These are phyloP conservation scores for Hyposoter dolosus DNA, from an alignment of 2,888 invertebrate genomes.

Conservation along the genomic window DNA sequence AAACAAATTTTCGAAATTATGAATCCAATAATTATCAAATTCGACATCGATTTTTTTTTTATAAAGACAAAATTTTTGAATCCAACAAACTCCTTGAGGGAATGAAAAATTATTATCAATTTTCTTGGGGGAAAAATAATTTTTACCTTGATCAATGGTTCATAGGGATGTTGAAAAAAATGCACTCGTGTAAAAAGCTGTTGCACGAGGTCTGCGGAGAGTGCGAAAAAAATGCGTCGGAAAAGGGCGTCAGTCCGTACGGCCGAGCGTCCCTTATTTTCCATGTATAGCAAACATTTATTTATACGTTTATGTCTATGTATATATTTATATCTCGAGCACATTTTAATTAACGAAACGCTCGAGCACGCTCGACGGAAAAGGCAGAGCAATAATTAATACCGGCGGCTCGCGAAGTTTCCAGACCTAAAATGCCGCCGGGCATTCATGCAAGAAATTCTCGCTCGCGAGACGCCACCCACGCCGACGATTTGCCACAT, in stretches of 20 bases:
- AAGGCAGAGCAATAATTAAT: conserved; percentile 78
- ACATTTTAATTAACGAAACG: conserved; percentile 71
- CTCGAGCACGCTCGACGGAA: conserved; percentile 62
- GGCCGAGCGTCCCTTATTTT: conserved; percentile 50
- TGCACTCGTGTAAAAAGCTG: conserved; percentile 25
- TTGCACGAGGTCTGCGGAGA: conserved; percentile 41
- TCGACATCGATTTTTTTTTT: background rate
- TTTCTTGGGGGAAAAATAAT: conserved; percentile 4
- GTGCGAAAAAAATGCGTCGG: conserved; percentile 58
- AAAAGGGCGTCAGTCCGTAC: conserved; percentile 59
- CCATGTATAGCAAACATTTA: conserved; percentile 6
- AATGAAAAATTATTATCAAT: background rate
- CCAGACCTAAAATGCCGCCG: conserved; percentile 74
- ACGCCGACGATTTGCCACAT: conserved; percentile 74
- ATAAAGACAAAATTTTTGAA: background rate
- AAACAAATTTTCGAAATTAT: background rate
- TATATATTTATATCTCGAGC: conserved; percentile 57
- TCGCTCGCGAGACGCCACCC: conserved; percentile 76
- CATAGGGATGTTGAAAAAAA: conserved; percentile 20
- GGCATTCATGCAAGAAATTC: conserved; percentile 81
- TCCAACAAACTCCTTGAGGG: background rate
- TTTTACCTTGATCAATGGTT: conserved; percentile 11
- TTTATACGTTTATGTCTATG: background rate
- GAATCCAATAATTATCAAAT: background rate
- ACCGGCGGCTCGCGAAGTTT: conserved; percentile 77